A percentile compares a stretch with the other conserved stretches of the same genome.
Conservation (phyloP, 2,113 vertebrate genomes). For the Nibea coibor region DNA sequence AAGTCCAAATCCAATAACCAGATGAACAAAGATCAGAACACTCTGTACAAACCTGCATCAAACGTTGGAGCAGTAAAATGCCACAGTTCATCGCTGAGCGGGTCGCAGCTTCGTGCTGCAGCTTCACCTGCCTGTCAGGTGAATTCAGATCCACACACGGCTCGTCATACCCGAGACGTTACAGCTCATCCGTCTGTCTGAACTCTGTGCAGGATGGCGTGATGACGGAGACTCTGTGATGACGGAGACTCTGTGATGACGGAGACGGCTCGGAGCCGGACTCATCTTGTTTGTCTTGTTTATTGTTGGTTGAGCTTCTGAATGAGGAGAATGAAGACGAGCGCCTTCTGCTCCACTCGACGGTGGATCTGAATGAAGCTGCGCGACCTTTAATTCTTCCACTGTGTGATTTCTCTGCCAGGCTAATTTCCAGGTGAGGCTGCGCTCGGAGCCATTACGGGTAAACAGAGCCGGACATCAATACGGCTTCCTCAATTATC, state of each 20-base stretch:
- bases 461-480: conserved; percentile 68
- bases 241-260: no score
- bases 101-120: background rate
- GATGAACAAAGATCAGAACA: background rate
- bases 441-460: conserved; percentile 31
- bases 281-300: conserved; percentile 12
- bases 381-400: background rate
- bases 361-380: background rate
- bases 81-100: background rate
- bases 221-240: no score
- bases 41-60: background rate
- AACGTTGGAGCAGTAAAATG: background rate
- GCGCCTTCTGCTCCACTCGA: background rate
- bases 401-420: background rate
- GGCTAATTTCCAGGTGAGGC: background rate
- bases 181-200: no score
- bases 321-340: background rate
- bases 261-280: background rate
- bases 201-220: background rate
- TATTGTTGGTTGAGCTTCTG: background rate
- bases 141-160: no score
- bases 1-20: background rate
- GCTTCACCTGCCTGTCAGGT: no score
- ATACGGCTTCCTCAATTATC: conserved; percentile 63
- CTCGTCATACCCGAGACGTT: background rate